Base-by-base conservation (phyloP, 37 sponge, comb jelly and placozoan genomes). In the Geodia barretti region DNA sequence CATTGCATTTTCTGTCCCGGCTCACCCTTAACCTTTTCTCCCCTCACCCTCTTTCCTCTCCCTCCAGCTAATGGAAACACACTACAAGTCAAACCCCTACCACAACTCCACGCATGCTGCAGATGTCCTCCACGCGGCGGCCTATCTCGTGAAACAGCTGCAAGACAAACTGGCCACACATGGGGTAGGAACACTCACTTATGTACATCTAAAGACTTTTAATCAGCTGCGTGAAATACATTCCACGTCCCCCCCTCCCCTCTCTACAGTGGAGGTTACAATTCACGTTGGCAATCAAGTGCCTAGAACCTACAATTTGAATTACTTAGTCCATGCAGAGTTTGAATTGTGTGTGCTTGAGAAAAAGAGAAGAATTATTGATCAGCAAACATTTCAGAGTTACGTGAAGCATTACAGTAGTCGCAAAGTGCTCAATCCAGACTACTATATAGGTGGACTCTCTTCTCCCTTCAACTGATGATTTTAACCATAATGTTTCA, bases 31-130 rank as follows among this genome's bases (percentile, higher is more conserved):
- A 17, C 7, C 14, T 47, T 14, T 47, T 47, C 54, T 14, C 54
- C 54, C 54, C 54, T 47, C 54, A 17, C 54, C 54, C 54, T 47
- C 54, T 14, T 47, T 47, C 54, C 54, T n/a, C 54, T 47, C 54
- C 54, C 54, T 47, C 54, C 54, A 87, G 84, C 39, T 87, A 54
- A 93, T 96, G 80, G 97, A 96, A 78, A 70, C 62, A 29, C 39
- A 89, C 73, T 96, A 96, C 39, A 34, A 71, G 7, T 42, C 26
- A 36, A 92, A 92, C 64, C 69, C 89, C 4, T 96, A 96, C 79
- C 96, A 96, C 80, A 96, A 92, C 74, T 96, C 96, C 32, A 96
- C 96, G 0, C 96, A 96, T 87, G 96, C 96, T 65, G 96, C 93
- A 0, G 96, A 96, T 76, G 96, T 96, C n/a, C 76, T 92, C 7